A percentile compares a stretch with the other conserved stretches of the same genome.
These are phyloP conservation scores for Halichoeres trimaculatus DNA, from an alignment of 2,113 vertebrate species.

Conservation along the genomic window DNA sequence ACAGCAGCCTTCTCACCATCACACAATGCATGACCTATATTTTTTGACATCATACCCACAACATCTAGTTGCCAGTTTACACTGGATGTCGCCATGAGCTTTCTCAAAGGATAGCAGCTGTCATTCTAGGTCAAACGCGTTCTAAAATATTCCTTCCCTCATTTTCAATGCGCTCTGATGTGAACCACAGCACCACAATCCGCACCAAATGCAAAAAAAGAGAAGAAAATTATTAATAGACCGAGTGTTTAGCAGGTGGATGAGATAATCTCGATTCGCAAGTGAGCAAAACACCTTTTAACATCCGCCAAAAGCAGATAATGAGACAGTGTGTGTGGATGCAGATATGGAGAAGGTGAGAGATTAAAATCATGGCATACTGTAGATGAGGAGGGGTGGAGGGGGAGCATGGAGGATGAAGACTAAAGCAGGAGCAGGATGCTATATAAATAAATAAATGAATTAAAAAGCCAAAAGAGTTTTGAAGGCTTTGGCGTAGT, in stretches of 20 bases:
- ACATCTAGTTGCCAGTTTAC: constrained; percentile 39
- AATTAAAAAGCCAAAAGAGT: constrained; percentile 59
- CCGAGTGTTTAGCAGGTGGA: constrained; percentile 36
- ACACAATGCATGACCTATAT: constrained; percentile 36
- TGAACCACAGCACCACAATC: constrained; percentile 9
- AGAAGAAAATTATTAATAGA: constrained; percentile 28
- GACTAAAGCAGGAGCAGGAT: constrained; percentile 23
- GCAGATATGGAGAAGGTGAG: constrained; percentile 54
- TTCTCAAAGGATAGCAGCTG: constrained; percentile 57
- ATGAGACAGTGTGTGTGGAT: constrained; percentile 54
- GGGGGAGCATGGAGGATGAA: constrained; percentile 30
- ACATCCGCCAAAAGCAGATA: constrained; percentile 66
- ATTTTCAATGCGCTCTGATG: constrained; percentile 49
- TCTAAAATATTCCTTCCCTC: constrained; percentile 45
- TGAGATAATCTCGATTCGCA: constrained; percentile 62
- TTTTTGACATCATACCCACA: constrained; percentile 25
- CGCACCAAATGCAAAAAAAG: constrained; percentile 5
- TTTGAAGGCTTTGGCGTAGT: constrained; percentile 64
- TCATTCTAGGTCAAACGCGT: constrained; percentile 52
- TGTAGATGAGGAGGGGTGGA: constrained; percentile 13
- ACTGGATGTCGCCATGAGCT: constrained; percentile 36
- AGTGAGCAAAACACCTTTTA: constrained; percentile 74
- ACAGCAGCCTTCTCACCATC: constrained; percentile 12
- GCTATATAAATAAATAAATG: constrained; percentile 73
- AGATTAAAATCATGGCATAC: constrained; percentile 56